Base-by-base conservation (phyloP, 2,113 vertebrate species). In the Bos indicus region DNA sequence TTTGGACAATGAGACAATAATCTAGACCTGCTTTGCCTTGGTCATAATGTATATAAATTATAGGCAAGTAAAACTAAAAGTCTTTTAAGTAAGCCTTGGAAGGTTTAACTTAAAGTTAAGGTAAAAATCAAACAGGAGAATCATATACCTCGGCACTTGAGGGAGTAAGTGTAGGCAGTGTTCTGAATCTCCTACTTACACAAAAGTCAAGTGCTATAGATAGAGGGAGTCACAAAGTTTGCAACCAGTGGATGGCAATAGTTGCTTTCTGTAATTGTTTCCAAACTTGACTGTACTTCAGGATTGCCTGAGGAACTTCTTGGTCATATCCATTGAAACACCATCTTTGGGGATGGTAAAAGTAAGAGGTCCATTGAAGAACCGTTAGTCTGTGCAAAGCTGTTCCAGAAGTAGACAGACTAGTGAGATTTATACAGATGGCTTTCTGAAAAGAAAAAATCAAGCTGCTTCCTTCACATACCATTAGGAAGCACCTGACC, bases 21-120 rank as follows among this genome's bases (percentile, higher is more conserved):
- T 77, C 40, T 43, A 94, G 67, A 92, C 23, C 83, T 94, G 54
- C 9, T 96, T 77, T 92, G 52, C 17, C 56, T 88, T 74, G n/a
- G 56, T 95, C 21, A 85, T 93, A 96, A 87, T 90, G 28, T 60
- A 90, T 21, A 62, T 28, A 95, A 95, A 94, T 89, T 93, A 83
- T 2, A 84, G 89, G 82, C 11, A 95, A 96, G 95, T 85, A 96
- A 83, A 94, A 91, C 57, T 82, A 86, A 94, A 92, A 97, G n/a
- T 67, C 36, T 95, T 95, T 36, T 78, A 92, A 88, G 26, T 59
- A 81, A 95, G 77, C 5, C 36, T 57, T 64, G 26, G 80, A 85
- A 95, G 48, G 21, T 7, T 15, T 10, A 93, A 86, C 14, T 90
- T 91, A 85, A 90, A 94, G 62, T 81, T 64, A 96, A 78, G 43